Evolutionary conservation across 2,888 invertebrate species (phyloP), one percentile per base, ranked within the genome.

Genomic region (Allygus modestus): DNA sequence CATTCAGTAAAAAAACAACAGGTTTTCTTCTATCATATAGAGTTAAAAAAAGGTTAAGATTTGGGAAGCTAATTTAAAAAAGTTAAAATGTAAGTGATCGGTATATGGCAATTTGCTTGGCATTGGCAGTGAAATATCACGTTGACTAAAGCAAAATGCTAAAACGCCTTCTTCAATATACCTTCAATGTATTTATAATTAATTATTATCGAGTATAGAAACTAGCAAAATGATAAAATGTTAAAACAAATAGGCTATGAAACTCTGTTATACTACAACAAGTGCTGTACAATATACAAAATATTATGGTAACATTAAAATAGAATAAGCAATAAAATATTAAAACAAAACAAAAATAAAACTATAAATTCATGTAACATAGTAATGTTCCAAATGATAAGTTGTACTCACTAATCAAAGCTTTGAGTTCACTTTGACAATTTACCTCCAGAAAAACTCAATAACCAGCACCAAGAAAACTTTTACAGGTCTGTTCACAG

Each of bases 301-400:
- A 58, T 7, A 58, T 58, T 23, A 26, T 58, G 58, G 58, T 58
- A 58, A 58, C 58, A 23, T 12, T 23, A 58, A 58, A 2, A 58
- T 20, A 23, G n/a, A 1, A 58, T 58, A 15, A 15, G 26, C 26
- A 58, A 58, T 58, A 58, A 58, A 58, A 58, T 58, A 58, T 58
- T 1, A 58, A 23, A 58, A 58, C 20, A 58, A 58, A 58, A 58
- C 58, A 58, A 58, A 58, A 58, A 23, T 58, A 58, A 58, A 58
- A 20, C 12, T 58, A 7, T 58, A 46, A 4, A 46, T 46, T 46
- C 46, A 46, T 15, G 2, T 46, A 46, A 46, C 46, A 37, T 37
- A 37, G n/a, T n/a, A n/a, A n/a, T n/a, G n/a, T n/a, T n/a, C n/a
- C n/a, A n/a, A n/a, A n/a, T n/a, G n/a, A n/a, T n/a, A n/a, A n/a